phyloP scores from a whole-genome alignment of 2,888 invertebrate genomes.

The Drosophila quinaria region DNA sequence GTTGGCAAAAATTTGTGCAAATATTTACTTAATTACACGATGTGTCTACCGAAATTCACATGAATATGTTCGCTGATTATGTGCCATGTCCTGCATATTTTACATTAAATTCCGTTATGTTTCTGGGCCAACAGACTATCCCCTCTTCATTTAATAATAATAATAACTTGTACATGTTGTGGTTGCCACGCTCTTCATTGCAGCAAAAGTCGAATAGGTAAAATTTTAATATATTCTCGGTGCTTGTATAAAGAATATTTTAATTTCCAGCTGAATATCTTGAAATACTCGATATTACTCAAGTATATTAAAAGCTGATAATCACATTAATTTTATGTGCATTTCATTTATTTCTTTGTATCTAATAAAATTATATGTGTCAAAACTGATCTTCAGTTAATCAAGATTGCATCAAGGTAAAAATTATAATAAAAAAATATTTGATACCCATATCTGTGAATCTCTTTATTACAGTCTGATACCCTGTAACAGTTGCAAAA shows the following conservation, averaged over 20 bases:
- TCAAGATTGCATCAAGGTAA: no score
- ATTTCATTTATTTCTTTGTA: no score
- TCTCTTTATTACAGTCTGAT: no score
- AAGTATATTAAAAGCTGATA: no score
- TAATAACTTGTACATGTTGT: slow-evolving; percentile 8
- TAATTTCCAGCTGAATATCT: no score
- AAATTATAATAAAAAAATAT: no score
- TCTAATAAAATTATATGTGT: no score
- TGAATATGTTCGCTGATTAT: slow-evolving; percentile 52
- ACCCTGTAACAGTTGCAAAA: no score
- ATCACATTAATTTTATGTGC: no score
- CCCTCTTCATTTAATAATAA: slow-evolving; percentile 17
- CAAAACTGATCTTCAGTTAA: no score
- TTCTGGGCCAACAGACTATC: slow-evolving; percentile 16
- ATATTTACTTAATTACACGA: slow-evolving; percentile 63
- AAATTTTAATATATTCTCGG: not conserved
- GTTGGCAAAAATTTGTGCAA: slow-evolving; percentile 42
- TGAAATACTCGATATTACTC: no score
- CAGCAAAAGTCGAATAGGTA: not conserved
- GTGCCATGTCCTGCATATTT: slow-evolving; percentile 47
- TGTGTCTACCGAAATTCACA: slow-evolving; percentile 47
- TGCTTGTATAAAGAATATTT: not conserved
- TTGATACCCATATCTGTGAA: no score
- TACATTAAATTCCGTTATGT: slow-evolving; percentile 34
- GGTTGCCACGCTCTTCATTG: not conserved